Base-by-base conservation (phyloP, 2,797 vertebrate genomes). In the Liparis tanakae region DNA sequence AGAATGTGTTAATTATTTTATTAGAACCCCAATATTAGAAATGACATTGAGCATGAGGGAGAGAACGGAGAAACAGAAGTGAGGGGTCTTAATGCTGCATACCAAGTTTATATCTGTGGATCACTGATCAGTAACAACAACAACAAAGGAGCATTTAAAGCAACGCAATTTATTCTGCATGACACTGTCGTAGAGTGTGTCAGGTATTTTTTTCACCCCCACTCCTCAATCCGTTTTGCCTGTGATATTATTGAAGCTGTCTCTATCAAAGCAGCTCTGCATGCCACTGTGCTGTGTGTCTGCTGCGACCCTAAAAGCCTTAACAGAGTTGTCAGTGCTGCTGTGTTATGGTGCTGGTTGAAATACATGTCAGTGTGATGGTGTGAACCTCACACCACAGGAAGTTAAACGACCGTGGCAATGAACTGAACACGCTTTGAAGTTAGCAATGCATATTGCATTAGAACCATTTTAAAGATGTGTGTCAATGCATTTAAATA, bases 211-310 rank as follows among this genome's bases (percentile, higher is more conserved):
- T 72, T 72, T 79, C 79, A 71, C 20, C 44, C 46, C 44, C 67
- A 56, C 33, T 61, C 18, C 15, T 46, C 67, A 78, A 80, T 56
- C 71, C 67, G 67, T 78, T 85, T 85, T 84, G 54, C 79, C 72
- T 73, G 64, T 85, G 74, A 90, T 74, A 80, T 71, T 89, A 88
- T 51, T 66, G 88, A 88, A 92, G 82, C 84, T 86, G 79, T 85
- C 79, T 86, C 57, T 93, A 91, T 94, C 88, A 92, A 93, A 94
- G 90, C 60, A 30, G 71, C 85, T 82, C 85, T 67, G 85, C 86
- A 74, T 71, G 88, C 77, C 54, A 61, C 77, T 66, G 74, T 79
- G 83, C 72, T 51, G 53, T 51, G 62, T 73, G 79, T 89, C 87
- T 62, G 30, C 44, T 51, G 82, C 78, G 80, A 86, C 81, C 62